Percentiles rank a stretch among this genome's conserved stretches.
Evolutionary conservation across 2,113 vertebrate genomes (phyloP).

Genomic region (Trematomus loennbergii): DNA sequence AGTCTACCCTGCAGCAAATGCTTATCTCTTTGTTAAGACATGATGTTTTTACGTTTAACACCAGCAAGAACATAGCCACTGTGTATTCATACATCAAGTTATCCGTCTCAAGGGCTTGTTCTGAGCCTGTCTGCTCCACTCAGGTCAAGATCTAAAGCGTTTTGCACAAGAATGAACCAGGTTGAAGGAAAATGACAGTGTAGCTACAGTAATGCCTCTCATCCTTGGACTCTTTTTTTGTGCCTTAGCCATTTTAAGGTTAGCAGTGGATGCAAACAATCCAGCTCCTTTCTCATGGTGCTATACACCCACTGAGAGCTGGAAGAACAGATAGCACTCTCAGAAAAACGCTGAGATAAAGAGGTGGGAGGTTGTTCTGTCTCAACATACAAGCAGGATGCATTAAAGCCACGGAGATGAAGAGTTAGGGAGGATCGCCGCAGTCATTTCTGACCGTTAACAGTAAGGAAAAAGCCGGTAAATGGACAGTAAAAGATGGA

Average conservation of each 20-base stretch:
- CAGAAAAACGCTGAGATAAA: conserved; percentile 40
- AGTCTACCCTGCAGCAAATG: conserved; percentile 2
- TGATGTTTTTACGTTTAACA: conserved; percentile 6
- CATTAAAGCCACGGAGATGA: conserved; percentile 18
- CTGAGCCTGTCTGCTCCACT: not conserved
- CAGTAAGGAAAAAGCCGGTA: not conserved
- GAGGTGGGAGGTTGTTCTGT: conserved; percentile 14
- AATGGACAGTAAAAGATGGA: not conserved
- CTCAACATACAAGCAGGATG: conserved; percentile 29
- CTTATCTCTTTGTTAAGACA: not conserved
- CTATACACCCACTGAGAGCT: conserved; percentile 37
- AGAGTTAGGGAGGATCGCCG: not conserved
- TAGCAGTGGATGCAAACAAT: not conserved
- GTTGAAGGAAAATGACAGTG: not conserved
- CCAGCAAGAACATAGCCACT: not conserved
- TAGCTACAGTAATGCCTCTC: not conserved
- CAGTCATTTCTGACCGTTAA: not conserved
- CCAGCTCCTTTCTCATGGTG: conserved; percentile 18
- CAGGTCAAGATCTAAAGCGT: not conserved
- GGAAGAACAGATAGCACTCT: conserved; percentile 44
- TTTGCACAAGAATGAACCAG: conserved; percentile 29
- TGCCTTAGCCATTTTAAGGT: conserved; percentile 2
- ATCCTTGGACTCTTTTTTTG: not conserved
- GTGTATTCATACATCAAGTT: conserved; percentile 21
- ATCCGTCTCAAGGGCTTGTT: conserved; percentile 25